Evolutionary conservation across 1,140 invertebrate species (phyloP), one percentile per base, ranked within the genome.

Genomic region (Tribolium madens): DNA sequence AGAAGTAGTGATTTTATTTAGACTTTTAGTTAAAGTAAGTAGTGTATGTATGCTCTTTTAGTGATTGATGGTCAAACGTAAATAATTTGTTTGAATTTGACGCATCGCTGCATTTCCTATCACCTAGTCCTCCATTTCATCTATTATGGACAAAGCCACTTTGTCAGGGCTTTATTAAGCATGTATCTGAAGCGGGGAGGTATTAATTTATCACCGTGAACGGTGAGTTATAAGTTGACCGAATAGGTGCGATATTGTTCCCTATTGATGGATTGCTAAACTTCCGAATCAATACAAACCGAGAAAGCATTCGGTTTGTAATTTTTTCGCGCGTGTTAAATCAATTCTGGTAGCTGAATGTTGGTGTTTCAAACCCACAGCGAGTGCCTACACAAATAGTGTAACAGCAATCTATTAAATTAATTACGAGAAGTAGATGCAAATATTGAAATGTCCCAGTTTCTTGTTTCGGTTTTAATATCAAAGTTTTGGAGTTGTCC

Each of bases 31-130:
- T 2, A 53, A 9, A 9, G 50, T 13, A 17, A 14, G 7, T 18
- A 17, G 13, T 26, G 15, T 10, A 31, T 36, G 21, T 15, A 3
- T 17, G 21, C 57, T 64, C 57, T 4, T 31, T 64, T 21, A 0
- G 57, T 64, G 57, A 64, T 64, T 64, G 57, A 64, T 64, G 57
- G 57, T 42, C 57, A 64, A 12, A 64, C 17, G 26, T 9, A 26
- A 64, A 64, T 26, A 64, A 64, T 64, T 64, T 64, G 57, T 64
- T 64, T 64, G 57, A 64, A 33, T 64, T 64, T 64, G 57, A 33
- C 57, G 57, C 57, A 64, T 64, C 57, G 31, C 57, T 64, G 57
- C 57, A 33, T 33, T 64, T 64, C 57, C 57, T 64, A 64, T 64
- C 21, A 64, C 57, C 57, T 64, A 64, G 21, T 64, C 57, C 57